Conservation (phyloP, 2,797 vertebrate species). For the Protonibea diacanthus region DNA sequence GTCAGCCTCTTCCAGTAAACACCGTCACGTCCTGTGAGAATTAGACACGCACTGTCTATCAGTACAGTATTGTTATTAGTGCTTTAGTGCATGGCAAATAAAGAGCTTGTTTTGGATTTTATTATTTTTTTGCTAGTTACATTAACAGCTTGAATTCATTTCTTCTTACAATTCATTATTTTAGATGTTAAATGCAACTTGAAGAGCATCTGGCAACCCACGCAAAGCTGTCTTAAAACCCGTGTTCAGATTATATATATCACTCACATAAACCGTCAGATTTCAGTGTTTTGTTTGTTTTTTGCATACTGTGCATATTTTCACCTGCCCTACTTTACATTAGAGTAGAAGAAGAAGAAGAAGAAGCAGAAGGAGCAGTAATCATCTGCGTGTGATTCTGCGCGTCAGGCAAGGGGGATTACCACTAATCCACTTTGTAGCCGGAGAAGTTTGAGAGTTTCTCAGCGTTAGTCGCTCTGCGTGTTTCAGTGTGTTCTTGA, state of each 20-base stretch:
- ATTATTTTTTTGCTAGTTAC: not conserved
- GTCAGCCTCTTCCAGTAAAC: constrained; percentile 60
- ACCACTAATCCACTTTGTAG: constrained; percentile 60
- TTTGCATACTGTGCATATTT: constrained; percentile 37
- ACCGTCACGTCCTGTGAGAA: constrained; percentile 15
- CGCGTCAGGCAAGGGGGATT: constrained; percentile 63
- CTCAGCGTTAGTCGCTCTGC: constrained; percentile 24
- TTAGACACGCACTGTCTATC: constrained; percentile 1
- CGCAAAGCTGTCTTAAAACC: not conserved
- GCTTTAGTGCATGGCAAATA: not conserved
- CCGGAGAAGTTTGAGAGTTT: constrained; percentile 53
- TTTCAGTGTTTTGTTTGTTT: constrained; percentile 1
- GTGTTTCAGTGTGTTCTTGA: constrained; percentile 17
- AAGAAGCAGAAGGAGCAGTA: constrained; percentile 26
- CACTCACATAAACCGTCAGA: not conserved
- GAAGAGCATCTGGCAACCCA: not conserved
- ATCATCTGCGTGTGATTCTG: constrained; percentile 53
- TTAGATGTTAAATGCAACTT: not conserved
- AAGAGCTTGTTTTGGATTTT: not conserved
- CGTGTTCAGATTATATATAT: constrained; percentile 11
- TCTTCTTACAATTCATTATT: too few species aligned
- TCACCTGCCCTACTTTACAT: constrained; percentile 65
- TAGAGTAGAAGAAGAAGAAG: not conserved
- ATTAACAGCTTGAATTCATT: not conserved
- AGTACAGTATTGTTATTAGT: not conserved